Base-by-base conservation (phyloP, 2,113 vertebrate genomes). In the Lepisosteus oculatus region DNA sequence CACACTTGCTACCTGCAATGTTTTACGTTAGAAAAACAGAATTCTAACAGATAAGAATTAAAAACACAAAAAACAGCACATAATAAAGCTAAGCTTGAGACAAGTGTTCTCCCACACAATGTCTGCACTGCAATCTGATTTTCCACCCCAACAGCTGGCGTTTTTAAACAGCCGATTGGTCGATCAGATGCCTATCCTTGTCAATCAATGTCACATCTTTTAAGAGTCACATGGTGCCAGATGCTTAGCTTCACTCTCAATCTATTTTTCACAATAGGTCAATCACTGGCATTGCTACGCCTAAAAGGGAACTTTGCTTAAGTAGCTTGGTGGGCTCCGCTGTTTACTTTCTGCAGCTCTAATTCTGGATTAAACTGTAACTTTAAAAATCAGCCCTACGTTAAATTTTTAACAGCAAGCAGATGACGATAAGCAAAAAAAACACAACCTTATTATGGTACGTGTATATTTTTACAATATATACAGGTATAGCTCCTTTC, bases 171-270 rank as follows among this genome's bases (percentile, higher is more conserved):
- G 56, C 72, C 55, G 78, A 80, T 62, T 62, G 80, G 69, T 80
- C 73, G 45, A 79, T 74, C 73, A 78, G 73, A 92, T 85, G 86
- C 75, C 64, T 74, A 79, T 80, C 81, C 64, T 70, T 81, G 84
- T 72, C 84, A 81, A 66, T 92, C 87, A 87, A 62, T 75, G 74
- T 87, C 84, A 85, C 68, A 54, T 76, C 71, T 76, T 81, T 44
- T 82, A 65, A 72, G 68, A 74, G 67, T 44, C 2, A 14, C n/a
- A 72, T n/a, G 43, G 66, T 43, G 55, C 71, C 64, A 73, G 61
- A 41, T 72, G 42, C 15, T 44, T 45, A 69, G 15, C 8, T 15
- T 42, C 57, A 61, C 42, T 17, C 57, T 55, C 42, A 75, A 44
- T n/a, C 57, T 43, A 56, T 79, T 69, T 56, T 44, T 65, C 72